A percentile compares a stretch with the other conserved stretches of the same genome.
Conservation (phyloP, 2,113 vertebrate genomes). For the Baryphthengus martii region DNA sequence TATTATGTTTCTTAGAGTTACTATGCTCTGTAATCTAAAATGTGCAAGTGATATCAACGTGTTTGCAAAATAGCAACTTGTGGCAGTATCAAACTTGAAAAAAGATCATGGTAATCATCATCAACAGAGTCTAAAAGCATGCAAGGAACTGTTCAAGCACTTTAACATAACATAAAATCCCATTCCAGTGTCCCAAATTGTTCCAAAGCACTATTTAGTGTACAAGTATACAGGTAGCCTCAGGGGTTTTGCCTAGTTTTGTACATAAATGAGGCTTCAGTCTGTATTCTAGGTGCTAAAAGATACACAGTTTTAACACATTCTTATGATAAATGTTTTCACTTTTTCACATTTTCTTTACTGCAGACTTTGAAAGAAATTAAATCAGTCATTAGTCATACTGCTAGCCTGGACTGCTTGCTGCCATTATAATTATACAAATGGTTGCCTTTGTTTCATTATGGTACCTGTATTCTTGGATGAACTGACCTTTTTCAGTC, state of each 20-base stretch:
- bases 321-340: neutral
- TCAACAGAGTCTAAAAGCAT: neutral
- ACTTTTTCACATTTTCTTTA: neutral
- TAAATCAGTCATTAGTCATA: neutral
- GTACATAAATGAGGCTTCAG: neutral
- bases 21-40: neutral
- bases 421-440: neutral
- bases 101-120: neutral
- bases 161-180: neutral
- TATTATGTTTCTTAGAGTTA: neutral
- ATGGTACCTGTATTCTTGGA: neutral
- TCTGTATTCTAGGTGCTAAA: neutral
- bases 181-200: neutral
- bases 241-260: neutral
- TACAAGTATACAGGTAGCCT: neutral
- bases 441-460: neutral
- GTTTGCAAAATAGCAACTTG: neutral
- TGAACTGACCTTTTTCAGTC: neutral
- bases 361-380: neutral
- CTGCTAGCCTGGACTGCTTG: neutral
- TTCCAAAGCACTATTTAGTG: neutral
- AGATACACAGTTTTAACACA: neutral
- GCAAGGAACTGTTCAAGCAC: neutral
- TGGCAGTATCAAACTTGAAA: neutral
- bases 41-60: neutral